Conservation (phyloP, 2,888 invertebrate genomes). For the Neoitamus cyanurus region DNA sequence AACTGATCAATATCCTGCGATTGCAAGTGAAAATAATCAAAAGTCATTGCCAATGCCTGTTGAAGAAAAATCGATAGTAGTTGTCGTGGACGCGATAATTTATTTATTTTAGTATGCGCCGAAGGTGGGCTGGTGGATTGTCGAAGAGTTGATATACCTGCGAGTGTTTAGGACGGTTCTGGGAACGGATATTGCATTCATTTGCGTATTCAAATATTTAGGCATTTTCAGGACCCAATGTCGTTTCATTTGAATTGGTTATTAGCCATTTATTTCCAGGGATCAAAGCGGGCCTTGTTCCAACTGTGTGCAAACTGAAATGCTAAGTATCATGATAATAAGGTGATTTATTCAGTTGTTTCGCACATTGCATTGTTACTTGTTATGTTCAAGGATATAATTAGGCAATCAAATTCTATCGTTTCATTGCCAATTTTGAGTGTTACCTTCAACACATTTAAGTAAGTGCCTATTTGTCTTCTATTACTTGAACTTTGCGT, state of each 20-base stretch:
- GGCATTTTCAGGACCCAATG: neutral
- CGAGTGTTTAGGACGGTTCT: neutral
- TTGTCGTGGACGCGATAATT: neutral
- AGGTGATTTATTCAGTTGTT: neutral
- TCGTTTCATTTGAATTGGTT: neutral
- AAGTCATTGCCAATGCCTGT: neutral
- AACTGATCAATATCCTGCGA: neutral
- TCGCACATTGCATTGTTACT: neutral
- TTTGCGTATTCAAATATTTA: neutral
- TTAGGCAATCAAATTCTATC: neutral
- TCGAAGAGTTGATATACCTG: neutral
- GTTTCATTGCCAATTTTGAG: neutral
- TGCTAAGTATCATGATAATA: neutral
- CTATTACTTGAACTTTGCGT: no score
- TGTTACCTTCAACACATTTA: no score
- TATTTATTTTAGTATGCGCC: neutral
- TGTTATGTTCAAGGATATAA: neutral
- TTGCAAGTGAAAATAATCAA: neutral
- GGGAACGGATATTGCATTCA: neutral
- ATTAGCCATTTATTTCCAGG: neutral
- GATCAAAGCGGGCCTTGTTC: neutral
- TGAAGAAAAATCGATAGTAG: neutral
- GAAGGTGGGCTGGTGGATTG: neutral
- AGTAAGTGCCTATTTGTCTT: no score
- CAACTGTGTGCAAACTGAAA: neutral